Evolutionary conservation across 2,888 invertebrate species (phyloP), one percentile per base, ranked within the genome.

Genomic region (Agonopterix arenella): DNA sequence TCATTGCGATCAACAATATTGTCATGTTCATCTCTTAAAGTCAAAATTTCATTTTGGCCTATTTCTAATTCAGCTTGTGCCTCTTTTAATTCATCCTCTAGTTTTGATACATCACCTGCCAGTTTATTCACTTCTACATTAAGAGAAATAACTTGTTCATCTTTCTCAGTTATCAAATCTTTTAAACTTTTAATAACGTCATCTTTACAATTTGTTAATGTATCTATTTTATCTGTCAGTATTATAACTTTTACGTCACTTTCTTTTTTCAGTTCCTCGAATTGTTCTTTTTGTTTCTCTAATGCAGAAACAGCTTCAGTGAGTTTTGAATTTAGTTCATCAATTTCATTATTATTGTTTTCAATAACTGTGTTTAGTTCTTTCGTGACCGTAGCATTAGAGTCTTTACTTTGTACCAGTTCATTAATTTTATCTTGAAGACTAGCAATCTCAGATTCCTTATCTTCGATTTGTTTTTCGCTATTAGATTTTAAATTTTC

Each of bases 191-290:
- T 59, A n/a, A 81, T 73, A 1, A 77, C 67, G 62, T 78, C 78
- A 52, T 81, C 75, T 59, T 80, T 82, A 48, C 64, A 68, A 11
- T 71, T 70, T 5, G 68, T 66, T 1, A 80, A 62, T 66, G 80
- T 79, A 63, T 88, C 80, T 46, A 91, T 54, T 50, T 80, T 77
- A 53, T 90, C 83, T 56, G 84, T 74, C 46, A 85, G 66, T 56
- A 70, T 68, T 8, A 58, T 61, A 11, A 80, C 66, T 64, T 90
- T 81, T 49, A 70, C 62, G 51, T 76, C 74, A 47, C 79, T 75
- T 54, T 89, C 84, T 57, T 84, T 85, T 54, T 78, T 76, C 52
- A 68, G 73, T 42, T 79, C 76, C 64, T 90, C 90, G 52, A 90
- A 74, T 50, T 90, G 84, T 37, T 74, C 69, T 50, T 89, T 73